Base-by-base conservation (phyloP, 2,888 invertebrate species). In the Dorcus parallelipipedus region DNA sequence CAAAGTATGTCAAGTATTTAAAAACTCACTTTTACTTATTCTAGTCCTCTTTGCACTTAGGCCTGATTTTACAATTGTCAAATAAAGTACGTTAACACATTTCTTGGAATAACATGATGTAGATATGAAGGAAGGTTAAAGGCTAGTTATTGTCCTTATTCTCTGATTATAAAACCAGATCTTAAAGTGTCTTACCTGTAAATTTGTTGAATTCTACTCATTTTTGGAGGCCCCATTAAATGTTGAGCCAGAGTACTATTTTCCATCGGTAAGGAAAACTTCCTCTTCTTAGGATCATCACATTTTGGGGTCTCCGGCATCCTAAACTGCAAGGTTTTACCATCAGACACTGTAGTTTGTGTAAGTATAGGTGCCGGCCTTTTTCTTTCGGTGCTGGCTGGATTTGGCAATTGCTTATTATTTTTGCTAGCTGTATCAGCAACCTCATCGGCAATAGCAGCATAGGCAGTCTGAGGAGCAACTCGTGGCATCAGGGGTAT, bases 381-480 rank as follows among this genome's bases (percentile, higher is more conserved):
- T 71, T 78, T 79, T 47, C 77, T 69, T 63, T 77, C 79, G 49
- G 83, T 84, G 63, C 80, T 78, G 26, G 76, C 68, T 38, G 82
- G 80, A 57, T 76, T 70, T 48, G 83, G 80, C 67, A 85, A 75
- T 67, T 82, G 82, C 58, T 81, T 83, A 75, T 90, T 90, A 67
- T 85, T 86, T 67, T 83, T 82, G 61, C 82, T 83, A 50, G 86
- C 84, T 56, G 82, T 79, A 62, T 86, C 83, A 0, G 91, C 90
- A 52, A 88, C 85, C 75, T 87, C 89, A 77, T 93, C 93, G 9
- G 95, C 94, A 65, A 93, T 83, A 62, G 88, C 86, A 59, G 91
- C 89, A 74, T 91, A 90, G 41, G 89, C 89, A 5, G 94, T 93
- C 73, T 93, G 91, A 6, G 94, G 90, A 53, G 90, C 85, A n/a